phyloP scores from a whole-genome alignment of 2,113 vertebrate species.

The Puffinus mauretanicus region DNA sequence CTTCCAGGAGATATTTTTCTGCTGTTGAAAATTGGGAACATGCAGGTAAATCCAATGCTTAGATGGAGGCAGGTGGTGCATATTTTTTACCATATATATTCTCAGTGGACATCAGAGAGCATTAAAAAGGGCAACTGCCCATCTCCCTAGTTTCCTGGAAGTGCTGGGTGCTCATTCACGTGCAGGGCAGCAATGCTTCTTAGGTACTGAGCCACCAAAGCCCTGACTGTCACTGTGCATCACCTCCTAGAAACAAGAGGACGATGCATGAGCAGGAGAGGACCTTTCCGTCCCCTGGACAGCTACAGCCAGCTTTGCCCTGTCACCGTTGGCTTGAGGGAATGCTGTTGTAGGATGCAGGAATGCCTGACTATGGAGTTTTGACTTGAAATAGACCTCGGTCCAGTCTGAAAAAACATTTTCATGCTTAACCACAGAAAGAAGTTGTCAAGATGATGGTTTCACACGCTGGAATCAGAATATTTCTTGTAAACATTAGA shows the following conservation, averaged over 20 bases:
- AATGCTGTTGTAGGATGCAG: neutral
- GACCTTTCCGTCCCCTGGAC: neutral
- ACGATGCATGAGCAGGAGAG: neutral
- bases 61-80: neutral
- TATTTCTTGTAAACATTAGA: neutral
- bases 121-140: neutral
- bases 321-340: neutral
- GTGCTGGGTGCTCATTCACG: neutral
- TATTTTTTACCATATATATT: neutral
- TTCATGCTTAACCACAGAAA: neutral
- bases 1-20: neutral
- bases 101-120: neutral
- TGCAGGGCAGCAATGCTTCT: neutral
- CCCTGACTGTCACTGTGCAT: neutral
- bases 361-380: neutral
- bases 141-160: neutral
- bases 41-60: neutral
- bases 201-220: neutral
- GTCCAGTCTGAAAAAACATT: slow-evolving; percentile 3
- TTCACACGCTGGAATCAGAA: neutral
- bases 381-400: neutral
- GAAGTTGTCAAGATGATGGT: neutral
- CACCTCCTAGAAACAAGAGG: neutral
- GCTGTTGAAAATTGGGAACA: neutral
- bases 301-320: neutral